phyloP scores from a whole-genome alignment of 64 coral and sea anemone genomes.

The Stichodactyla helianthus region DNA sequence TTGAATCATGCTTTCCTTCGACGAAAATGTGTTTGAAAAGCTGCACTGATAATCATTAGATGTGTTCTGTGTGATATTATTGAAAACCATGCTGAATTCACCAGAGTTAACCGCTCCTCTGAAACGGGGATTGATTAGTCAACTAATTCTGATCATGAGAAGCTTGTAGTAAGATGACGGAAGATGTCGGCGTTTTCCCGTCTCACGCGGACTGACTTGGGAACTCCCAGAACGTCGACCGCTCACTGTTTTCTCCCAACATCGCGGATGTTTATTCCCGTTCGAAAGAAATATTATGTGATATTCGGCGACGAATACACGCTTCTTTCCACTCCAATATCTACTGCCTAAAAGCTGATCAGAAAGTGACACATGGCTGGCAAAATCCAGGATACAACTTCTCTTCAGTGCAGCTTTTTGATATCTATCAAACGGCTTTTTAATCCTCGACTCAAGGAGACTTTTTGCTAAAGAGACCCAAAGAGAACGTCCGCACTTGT shows the following conservation, averaged over 20 bases:
- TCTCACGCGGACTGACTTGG: too few species aligned
- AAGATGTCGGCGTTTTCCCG: too few species aligned
- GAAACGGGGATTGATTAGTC: background rate
- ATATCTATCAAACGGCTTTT: background rate
- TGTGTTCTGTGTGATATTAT: background rate
- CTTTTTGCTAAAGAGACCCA: background rate
- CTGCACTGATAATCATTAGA: background rate
- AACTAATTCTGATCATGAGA: background rate
- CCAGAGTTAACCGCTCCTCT: background rate
- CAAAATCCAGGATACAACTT: background rate
- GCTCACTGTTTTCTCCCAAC: too few species aligned
- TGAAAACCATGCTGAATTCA: background rate
- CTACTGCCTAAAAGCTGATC: too few species aligned
- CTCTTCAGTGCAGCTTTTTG: too few species aligned
- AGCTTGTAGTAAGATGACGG: background rate
- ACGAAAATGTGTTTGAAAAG: background rate
- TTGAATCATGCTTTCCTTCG: background rate
- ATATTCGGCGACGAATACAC: too few species aligned
- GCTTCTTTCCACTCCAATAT: too few species aligned
- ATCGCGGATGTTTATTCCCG: too few species aligned
- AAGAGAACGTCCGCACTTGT: background rate
- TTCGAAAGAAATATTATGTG: too few species aligned
- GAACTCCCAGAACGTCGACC: too few species aligned
- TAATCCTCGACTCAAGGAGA: background rate
- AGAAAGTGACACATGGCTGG: too few species aligned